These are phyloP conservation scores for Axea sp. DNA, from an alignment of 2,888 invertebrate genomes.

Conservation along the genomic window DNA sequence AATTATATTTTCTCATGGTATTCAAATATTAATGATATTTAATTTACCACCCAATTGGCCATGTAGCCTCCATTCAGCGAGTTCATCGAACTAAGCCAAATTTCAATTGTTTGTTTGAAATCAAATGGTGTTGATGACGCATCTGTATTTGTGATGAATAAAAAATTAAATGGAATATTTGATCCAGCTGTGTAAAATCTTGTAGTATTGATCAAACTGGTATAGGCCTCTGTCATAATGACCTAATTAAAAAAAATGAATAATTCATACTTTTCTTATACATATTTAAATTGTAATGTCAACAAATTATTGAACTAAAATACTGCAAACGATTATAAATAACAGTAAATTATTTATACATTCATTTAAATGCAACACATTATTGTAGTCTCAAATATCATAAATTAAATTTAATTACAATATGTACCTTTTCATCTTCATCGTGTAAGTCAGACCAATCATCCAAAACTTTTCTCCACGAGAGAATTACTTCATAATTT, in stretches of 20 bases:
- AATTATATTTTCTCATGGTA: too few relatives aligned
- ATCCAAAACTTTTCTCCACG: slow-evolving; percentile 83
- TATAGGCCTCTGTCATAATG: slow-evolving; percentile 89
- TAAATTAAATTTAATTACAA: too few relatives aligned
- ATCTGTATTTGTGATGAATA: slow-evolving; percentile 83
- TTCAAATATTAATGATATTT: too few relatives aligned
- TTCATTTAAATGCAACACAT: too few relatives aligned
- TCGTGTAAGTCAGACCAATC: slow-evolving; percentile 75
- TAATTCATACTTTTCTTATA: too few relatives aligned
- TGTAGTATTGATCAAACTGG: slow-evolving; percentile 82
- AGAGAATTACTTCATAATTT: slow-evolving; percentile 81
- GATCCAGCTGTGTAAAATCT: slow-evolving; percentile 85
- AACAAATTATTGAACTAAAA: too few relatives aligned
- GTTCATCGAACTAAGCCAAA: slow-evolving; percentile 81
- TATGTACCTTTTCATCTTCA: slow-evolving; percentile 75
- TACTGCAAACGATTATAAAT: too few relatives aligned
- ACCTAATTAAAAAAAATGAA: slow-evolving; percentile 77
- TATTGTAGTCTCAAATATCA: too few relatives aligned
- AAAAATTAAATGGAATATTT: slow-evolving; percentile 90
- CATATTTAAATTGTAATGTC: too few relatives aligned
- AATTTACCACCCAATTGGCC: slow-evolving; percentile 89
- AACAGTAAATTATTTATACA: too few relatives aligned
- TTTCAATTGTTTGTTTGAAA: slow-evolving; percentile 83
- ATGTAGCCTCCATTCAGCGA: slow-evolving; percentile 73
- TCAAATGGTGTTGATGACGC: slow-evolving; percentile 82